phyloP scores from a whole-genome alignment of 2,797 vertebrate genomes.

The Hirundo rustica region DNA sequence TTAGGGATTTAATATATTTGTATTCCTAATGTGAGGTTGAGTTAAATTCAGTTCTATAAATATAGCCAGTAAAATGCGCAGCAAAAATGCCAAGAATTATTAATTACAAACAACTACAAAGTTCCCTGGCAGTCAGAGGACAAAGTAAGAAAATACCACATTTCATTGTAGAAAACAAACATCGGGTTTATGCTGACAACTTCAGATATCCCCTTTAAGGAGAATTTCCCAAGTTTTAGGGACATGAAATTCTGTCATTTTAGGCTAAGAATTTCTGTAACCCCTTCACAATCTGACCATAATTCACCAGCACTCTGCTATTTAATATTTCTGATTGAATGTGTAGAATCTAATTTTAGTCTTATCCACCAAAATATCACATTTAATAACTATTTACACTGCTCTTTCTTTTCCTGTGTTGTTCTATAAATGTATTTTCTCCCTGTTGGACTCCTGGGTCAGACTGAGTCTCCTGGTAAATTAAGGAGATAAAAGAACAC shows the following conservation, averaged over 20 bases:
- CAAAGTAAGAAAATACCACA: neutral
- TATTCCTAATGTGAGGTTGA: neutral
- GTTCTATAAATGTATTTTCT: neutral
- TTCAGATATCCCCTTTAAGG: neutral
- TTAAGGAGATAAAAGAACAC: neutral
- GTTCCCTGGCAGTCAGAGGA: neutral
- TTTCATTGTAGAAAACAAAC: neutral
- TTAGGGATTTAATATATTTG: constrained; percentile 38
- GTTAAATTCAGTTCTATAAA: constrained; percentile 26
- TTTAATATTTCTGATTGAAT: neutral
- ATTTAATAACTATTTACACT: neutral
- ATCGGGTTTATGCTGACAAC: neutral
- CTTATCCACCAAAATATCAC: neutral
- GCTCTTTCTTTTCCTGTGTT: neutral
- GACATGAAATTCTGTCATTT: neutral
- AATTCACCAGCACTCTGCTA: neutral
- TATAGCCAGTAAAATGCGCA: neutral
- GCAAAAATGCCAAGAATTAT: neutral
- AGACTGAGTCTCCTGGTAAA: neutral
- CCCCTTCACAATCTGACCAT: neutral
- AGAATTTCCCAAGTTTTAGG: neutral
- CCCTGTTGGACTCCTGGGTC: neutral
- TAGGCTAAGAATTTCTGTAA: neutral
- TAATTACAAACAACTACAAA: neutral
- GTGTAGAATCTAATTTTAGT: neutral